phyloP scores from a whole-genome alignment of 2,113 vertebrate species.

The Bambusicola thoracicus region DNA sequence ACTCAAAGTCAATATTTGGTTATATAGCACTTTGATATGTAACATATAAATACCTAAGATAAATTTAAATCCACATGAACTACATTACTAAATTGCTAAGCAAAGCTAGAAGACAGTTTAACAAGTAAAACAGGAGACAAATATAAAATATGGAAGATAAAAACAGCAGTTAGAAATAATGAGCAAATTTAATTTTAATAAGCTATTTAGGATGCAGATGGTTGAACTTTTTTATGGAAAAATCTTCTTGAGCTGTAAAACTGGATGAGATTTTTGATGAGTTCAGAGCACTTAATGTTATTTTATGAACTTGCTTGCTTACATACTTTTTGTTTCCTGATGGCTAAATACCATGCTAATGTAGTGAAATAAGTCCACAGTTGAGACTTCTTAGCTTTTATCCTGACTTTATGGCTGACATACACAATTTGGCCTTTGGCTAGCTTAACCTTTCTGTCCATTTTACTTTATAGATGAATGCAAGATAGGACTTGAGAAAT shows the following conservation, averaged over 20 bases:
- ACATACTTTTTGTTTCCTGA: not conserved
- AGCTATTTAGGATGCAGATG: not conserved
- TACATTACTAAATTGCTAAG: not conserved
- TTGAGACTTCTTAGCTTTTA: conserved; percentile 3
- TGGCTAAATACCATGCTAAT: not conserved
- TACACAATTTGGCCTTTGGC: not conserved
- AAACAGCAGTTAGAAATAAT: not conserved
- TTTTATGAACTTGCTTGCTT: not conserved
- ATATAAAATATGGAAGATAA: not conserved
- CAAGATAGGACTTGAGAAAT: not conserved
- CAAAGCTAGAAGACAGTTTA: not conserved
- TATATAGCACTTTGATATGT: not conserved
- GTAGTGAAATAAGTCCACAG: not conserved
- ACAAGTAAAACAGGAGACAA: not conserved
- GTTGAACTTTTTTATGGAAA: not conserved
- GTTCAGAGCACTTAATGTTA: not conserved
- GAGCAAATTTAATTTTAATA: not conserved
- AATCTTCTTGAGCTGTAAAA: not conserved
- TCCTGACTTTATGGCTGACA: not conserved
- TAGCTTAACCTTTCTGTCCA: conserved; percentile 16
- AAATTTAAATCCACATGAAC: not conserved
- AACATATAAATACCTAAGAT: not conserved
- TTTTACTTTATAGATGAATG: not conserved
- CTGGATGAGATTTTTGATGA: not conserved
- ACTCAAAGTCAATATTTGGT: not conserved